Evolutionary conservation across 2,113 vertebrate genomes (phyloP), one percentile per base, ranked within the genome.

Genomic region (Bos indicus): DNA sequence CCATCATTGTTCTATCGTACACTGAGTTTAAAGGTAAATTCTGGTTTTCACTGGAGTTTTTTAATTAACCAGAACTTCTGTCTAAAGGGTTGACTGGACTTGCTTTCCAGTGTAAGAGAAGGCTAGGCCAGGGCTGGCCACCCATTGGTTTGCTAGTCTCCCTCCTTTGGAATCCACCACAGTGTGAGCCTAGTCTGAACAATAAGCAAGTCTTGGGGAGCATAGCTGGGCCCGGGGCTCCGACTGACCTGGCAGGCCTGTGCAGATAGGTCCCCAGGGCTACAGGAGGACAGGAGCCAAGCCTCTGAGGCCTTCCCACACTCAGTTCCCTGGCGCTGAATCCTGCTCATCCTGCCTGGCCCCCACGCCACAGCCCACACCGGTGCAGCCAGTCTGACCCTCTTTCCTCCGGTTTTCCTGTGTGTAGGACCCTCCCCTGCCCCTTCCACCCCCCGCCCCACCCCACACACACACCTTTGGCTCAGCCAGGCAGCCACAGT

Each of bases 291-390:
- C 21, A 51, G 52, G 52, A 92, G 94, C 94, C 96, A 93, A 90
- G 94, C 80, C 86, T 56, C 92, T 16, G 0, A 87, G 90, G 81
- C 86, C 67, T 97, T 96, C 92, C 85, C 96, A 90, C 74, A 54
- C 90, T 88, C 2, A 23, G 60, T 40, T 96, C 48, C 89, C 90
- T 62, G 91, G 77, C 12, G 1, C 36, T 51, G 81, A 15, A 59
- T 85, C 78, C 56, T 80, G 78, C 54, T 92, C 30, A 26, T 88
- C 71, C 59, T 82, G 54, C 81, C 40, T 59, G 82, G 30, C 21
- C 51, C 64, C 19, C 0, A 26, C n/a, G 59, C 78, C 85, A 23
- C 85, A 51, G 40, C 54, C 92, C 54, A 16, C 54, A 16, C 60
- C 8, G 82, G 52, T 36, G 6, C 2, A 5, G 94, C 30, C 16